Percentiles rank a stretch among this genome's conserved stretches.
These are phyloP conservation scores for Drosophila parabipectinata DNA, from an alignment of 1,140 invertebrate species.

Conservation along the genomic window DNA sequence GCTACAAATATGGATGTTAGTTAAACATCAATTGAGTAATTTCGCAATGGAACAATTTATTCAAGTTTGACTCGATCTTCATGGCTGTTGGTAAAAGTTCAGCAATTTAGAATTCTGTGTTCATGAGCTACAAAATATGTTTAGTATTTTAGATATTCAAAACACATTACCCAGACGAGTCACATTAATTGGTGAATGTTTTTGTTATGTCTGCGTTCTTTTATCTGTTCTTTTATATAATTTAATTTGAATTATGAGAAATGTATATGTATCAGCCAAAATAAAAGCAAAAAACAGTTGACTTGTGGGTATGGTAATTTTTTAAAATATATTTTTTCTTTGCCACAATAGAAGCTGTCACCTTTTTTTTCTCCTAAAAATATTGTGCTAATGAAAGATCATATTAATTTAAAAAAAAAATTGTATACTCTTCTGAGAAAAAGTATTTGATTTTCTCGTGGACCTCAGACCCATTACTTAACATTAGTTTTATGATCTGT, in stretches of 20 bases:
- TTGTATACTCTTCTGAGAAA: conserved; percentile 10
- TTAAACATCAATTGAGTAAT: conserved; percentile 16
- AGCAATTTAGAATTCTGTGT: conserved; percentile 36
- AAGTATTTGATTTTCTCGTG: not conserved
- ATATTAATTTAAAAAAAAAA: not conserved
- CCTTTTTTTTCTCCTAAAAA: conserved; percentile 11
- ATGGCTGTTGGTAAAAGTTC: conserved; percentile 31
- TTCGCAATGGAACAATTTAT: conserved; percentile 11
- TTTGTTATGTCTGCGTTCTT: conserved; percentile 24
- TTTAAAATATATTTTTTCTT: conserved; percentile 26
- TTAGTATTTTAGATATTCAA: conserved; percentile 46
- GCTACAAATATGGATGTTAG: not conserved
- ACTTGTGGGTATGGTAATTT: conserved; percentile 55
- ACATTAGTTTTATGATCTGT: not conserved
- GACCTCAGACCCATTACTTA: not conserved
- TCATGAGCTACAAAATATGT: conserved; percentile 62
- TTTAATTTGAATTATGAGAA: conserved; percentile 5
- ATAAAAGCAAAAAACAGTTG: conserved; percentile 21
- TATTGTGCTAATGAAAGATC: conserved; percentile 5
- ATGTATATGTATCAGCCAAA: not conserved
- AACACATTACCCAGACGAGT: conserved; percentile 20
- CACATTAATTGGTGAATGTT: conserved; percentile 14
- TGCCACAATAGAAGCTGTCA: conserved; percentile 10
- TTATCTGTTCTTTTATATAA: conserved; percentile 5
- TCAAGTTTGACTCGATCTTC: not conserved